A percentile compares a stretch with the other conserved stretches of the same genome.
These are phyloP conservation scores for Sebastolobus alascanus DNA, from an alignment of 2,797 vertebrate species.

Conservation along the genomic window DNA sequence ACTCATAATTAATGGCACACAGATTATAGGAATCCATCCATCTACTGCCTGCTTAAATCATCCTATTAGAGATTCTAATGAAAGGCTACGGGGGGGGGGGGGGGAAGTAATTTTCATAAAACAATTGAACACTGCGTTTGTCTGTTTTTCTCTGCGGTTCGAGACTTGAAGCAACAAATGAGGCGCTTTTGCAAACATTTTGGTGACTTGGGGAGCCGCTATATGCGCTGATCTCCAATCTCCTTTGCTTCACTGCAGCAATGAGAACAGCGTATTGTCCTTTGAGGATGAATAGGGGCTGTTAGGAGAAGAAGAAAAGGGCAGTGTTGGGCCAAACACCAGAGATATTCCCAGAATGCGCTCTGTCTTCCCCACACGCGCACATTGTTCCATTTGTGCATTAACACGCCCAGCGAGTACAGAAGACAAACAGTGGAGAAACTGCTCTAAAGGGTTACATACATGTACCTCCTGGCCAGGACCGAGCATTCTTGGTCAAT, in stretches of 20 bases:
- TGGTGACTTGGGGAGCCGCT: conserved; percentile 35
- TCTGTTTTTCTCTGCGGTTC: conserved; percentile 49
- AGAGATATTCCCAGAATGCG: conserved; percentile 87
- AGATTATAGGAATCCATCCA: conserved; percentile 72
- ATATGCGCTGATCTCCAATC: conserved; percentile 61
- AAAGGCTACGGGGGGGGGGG: conserved; percentile 21
- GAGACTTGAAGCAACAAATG: conserved; percentile 29
- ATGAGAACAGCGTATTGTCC: conserved; percentile 85
- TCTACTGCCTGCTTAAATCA: conserved; percentile 64
- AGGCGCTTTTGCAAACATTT: conserved; percentile 57
- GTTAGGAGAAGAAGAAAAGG: conserved; percentile 85
- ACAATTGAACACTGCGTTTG: conserved; percentile 11
- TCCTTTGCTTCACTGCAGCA: conserved; percentile 59
- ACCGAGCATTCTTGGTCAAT: conserved; percentile 4
- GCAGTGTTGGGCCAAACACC: conserved; percentile 83
- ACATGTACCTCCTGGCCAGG: background rate
- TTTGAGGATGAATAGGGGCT: conserved; percentile 82
- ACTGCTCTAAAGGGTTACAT: background rate
- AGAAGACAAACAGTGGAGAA: conserved; percentile 20
- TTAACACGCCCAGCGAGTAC: conserved; percentile 44
- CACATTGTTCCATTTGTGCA: conserved; percentile 74
- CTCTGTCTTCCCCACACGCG: conserved; percentile 80
- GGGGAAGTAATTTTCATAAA: conserved; percentile 29
- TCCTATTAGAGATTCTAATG: conserved; percentile 61
- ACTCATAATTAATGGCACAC: conserved; percentile 75